Conservation (phyloP, 2,113 vertebrate species). For the Litocranius walleri region DNA sequence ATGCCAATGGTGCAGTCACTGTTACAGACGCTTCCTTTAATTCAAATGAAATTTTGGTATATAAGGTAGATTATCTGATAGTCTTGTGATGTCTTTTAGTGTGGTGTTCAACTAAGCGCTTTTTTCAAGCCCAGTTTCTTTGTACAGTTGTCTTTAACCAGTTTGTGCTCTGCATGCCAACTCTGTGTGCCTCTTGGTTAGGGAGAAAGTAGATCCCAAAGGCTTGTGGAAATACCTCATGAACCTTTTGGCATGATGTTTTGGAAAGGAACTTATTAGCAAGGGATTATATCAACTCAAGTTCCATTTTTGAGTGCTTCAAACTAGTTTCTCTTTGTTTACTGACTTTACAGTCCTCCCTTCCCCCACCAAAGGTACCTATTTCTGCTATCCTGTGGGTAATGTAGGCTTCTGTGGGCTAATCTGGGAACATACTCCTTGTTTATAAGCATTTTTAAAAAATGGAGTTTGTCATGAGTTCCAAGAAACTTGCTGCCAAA, state of each 20-base stretch:
- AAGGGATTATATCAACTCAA: background rate
- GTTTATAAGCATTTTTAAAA: background rate
- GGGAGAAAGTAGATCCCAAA: background rate
- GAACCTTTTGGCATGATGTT: background rate
- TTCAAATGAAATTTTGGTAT: background rate
- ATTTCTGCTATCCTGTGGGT: background rate
- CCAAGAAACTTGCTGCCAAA: background rate
- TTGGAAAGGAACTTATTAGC: conserved; percentile 5
- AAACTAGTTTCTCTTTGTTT: conserved; percentile 9
- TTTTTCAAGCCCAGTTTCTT: background rate
- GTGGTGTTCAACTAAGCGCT: background rate
- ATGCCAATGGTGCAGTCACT: background rate
- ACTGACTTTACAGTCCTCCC: background rate
- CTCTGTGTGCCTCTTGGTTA: background rate
- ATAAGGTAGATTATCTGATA: background rate
- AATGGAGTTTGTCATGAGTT: background rate
- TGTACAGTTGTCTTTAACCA: background rate
- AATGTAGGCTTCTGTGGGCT: background rate
- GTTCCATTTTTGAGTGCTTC: conserved; percentile 9
- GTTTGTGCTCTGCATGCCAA: background rate
- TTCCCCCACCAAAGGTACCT: background rate
- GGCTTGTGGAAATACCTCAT: background rate
- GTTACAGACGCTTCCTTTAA: background rate
- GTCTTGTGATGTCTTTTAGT: background rate
- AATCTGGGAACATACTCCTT: background rate